Base-by-base conservation (phyloP, 2,113 vertebrate genomes). In the Pelusios castaneus region DNA sequence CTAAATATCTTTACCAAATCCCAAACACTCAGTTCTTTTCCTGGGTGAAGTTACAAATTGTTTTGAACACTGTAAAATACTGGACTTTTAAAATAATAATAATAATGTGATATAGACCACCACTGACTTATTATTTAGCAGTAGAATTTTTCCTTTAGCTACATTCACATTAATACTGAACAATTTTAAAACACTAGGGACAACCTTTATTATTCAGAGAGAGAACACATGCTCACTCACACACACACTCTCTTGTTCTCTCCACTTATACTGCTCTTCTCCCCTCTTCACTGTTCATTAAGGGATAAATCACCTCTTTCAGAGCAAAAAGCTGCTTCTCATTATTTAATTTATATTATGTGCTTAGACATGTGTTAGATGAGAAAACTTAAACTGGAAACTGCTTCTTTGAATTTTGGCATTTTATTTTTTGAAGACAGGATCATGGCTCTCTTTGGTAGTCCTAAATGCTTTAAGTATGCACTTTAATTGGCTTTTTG, bases 401-500 rank as follows among this genome's bases (percentile, higher is more conserved):
- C 79, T 92, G 2, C 19, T 93, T 80, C 38, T 63, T 51, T 94
- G 81, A 85, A 91, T 94, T 80, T 51, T 0, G 13, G 60, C 9
- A 7, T 17, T 91, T 91, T 89, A 80, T 73, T 93, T 95, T 94
- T 87, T 60, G 87, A 55, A 77, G 55, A 12, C 78, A 51, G 31
- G 89, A 85, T 86, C 56, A 56, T 41, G 77, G 24, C 5, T 89
- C 45, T 73, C 85, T 87, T 51, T 91, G 22, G 75, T 56, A 63
- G 19, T 34, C 29, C 21, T 88, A 89, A 90, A 84, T 93, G n/a
- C 4, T 85, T 80, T 63, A 89, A 38, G 60, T 13, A 25, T 16
- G 31, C 89, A 63, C 8, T 76, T 91, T 81, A 90, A 89, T 79
- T 94, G 49, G 7, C 52, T 93, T 41, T n/a, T 92, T 92, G 56